Evolutionary conservation across 2,888 invertebrate species (phyloP).

Genomic region (Xestia rhomboidea): DNA sequence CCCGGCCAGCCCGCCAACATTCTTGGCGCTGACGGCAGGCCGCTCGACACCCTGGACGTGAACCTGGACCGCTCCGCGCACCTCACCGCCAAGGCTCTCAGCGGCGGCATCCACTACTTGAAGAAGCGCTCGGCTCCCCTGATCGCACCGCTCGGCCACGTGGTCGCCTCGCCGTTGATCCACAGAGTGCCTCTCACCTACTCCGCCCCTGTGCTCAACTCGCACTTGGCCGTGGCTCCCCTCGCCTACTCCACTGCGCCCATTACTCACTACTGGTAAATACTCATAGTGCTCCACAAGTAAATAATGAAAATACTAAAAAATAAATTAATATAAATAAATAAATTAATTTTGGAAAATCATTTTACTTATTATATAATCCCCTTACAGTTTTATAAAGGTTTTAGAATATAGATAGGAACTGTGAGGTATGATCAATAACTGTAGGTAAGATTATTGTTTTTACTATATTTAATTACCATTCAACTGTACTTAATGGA

Average conservation of each 20-base stretch:
- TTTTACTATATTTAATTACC: too few relatives aligned
- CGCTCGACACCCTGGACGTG: conserved; percentile 85
- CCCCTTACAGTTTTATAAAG: not conserved
- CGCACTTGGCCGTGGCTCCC: conserved; percentile 47
- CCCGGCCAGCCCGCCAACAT: conserved; percentile 87
- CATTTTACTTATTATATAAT: not conserved
- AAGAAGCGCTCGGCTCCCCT: conserved; percentile 79
- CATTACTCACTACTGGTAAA: conserved; percentile 31
- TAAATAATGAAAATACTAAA: conserved; percentile 30
- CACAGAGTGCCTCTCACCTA: conserved; percentile 71
- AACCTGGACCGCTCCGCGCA: conserved; percentile 86
- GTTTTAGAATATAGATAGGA: not conserved
- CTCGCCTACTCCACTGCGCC: conserved; percentile 49
- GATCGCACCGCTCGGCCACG: conserved; percentile 62
- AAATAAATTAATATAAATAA: too few relatives aligned
- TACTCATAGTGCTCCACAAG: not conserved
- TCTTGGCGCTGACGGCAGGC: conserved; percentile 84
- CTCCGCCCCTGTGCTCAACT: conserved; percentile 71
- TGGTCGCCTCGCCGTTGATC: conserved; percentile 47
- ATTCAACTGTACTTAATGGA: too few relatives aligned
- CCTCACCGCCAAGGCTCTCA: conserved; percentile 79
- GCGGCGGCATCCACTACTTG: conserved; percentile 73
- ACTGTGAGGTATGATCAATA: not conserved
- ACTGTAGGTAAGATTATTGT: too few relatives aligned
- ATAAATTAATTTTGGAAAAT: conserved; percentile 1